Conservation (phyloP, 2,888 invertebrate genomes). For the Tuta absoluta region DNA sequence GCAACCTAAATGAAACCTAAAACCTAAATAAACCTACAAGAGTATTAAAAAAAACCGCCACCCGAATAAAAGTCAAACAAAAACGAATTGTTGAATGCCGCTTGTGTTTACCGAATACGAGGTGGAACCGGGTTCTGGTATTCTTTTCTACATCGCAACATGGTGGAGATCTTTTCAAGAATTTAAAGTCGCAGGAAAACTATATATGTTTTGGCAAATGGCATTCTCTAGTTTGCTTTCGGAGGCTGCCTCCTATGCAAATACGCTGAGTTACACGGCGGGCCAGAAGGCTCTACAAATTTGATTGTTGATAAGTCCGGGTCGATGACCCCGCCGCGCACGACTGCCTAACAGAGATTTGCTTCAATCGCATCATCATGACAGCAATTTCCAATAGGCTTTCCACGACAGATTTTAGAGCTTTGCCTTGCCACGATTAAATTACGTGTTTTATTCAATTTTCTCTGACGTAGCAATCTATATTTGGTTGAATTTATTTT, state of each 20-base stretch:
- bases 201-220: conserved; percentile 42
- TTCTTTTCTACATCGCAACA: conserved; percentile 44
- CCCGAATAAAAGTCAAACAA: conserved; percentile 46
- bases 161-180: conserved; percentile 39
- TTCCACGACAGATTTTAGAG: conserved; percentile 14
- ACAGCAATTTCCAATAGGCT: conserved; percentile 41
- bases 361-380: conserved; percentile 60
- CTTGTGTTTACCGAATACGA: conserved; percentile 57
- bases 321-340: conserved; percentile 70
- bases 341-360: conserved; percentile 66
- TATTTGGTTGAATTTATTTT: conserved; percentile 28
- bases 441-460: background rate
- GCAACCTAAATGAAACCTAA: background rate
- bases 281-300: conserved; percentile 56
- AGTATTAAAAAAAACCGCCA: conserved; percentile 34
- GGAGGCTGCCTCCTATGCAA: conserved; percentile 55
- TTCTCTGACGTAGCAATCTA: background rate
- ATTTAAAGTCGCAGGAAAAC: conserved; percentile 42
- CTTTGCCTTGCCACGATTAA: background rate
- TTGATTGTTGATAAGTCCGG: conserved; percentile 74
- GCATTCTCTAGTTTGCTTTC: conserved; percentile 43
- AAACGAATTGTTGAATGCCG: conserved; percentile 48
- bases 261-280: conserved; percentile 49
- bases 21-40: no score
- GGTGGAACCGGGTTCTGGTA: conserved; percentile 46